Conservation (phyloP, 1,140 invertebrate species). For the Bombus terrestris region DNA sequence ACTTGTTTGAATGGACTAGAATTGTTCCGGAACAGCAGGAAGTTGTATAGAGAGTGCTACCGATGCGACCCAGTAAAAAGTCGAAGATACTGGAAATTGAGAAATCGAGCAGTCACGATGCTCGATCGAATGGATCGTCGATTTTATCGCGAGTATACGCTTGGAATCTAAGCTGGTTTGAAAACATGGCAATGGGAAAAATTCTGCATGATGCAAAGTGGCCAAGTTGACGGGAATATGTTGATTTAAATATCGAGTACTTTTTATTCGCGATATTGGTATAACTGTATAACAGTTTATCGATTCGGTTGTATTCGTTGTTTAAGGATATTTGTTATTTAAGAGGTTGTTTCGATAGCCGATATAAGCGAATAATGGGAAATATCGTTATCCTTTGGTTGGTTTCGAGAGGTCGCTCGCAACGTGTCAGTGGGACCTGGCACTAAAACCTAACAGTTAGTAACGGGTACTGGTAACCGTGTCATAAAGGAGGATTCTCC, state of each 20-base stretch:
- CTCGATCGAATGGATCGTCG: neutral
- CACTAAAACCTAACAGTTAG: constrained; percentile 60
- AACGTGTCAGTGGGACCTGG: constrained; percentile 59
- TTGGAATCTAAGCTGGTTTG: neutral
- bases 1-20: constrained; percentile 38
- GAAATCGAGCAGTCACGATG: neutral
- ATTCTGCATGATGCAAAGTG: no score
- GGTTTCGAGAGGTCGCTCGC: constrained; percentile 38
- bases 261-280: no score
- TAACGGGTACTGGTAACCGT: constrained; percentile 64
- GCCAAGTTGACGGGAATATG: fast-evolving
- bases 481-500: constrained; percentile 62
- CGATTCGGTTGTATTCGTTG: no score
- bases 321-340: no score
- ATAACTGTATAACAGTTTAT: no score
- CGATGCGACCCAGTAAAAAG: constrained; percentile 40
- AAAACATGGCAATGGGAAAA: no score
- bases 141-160: neutral
- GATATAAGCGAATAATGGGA: neutral
- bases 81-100: constrained; percentile 32
- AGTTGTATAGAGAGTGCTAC: constrained; percentile 5
- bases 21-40: constrained; percentile 17
- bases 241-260: no score
- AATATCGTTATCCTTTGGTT: constrained; percentile 33
- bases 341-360: no score